Evolutionary conservation across 2,888 invertebrate genomes (phyloP).

Genomic region (Silvanus unidentatus): DNA sequence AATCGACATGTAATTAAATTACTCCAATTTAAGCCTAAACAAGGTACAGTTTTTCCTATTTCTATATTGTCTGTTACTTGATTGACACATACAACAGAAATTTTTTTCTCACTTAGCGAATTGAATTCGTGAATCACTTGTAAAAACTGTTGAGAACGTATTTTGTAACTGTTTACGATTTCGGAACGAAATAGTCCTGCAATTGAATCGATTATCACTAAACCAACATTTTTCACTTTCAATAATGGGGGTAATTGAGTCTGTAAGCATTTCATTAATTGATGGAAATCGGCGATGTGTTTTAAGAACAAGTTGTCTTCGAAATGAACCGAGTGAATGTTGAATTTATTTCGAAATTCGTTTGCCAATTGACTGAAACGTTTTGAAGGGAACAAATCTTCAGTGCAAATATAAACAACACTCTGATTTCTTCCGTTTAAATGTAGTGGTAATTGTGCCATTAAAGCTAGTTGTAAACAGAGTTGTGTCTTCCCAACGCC

Average conservation of each 20-base stretch:
- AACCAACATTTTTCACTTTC: slow-evolving; percentile 39
- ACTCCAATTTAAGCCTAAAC: slow-evolving; percentile 62
- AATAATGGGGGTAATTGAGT: slow-evolving; percentile 53
- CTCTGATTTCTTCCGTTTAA: slow-evolving; percentile 45
- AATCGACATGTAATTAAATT: slow-evolving; percentile 58
- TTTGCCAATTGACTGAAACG: slow-evolving; percentile 55
- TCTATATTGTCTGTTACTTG: slow-evolving; percentile 54
- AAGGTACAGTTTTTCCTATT: slow-evolving; percentile 46
- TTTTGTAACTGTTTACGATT: slow-evolving; percentile 43
- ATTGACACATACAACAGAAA: slow-evolving; percentile 64
- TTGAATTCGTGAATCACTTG: slow-evolving; percentile 53
- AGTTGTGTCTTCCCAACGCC: slow-evolving; percentile 79
- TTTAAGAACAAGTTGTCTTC: slow-evolving; percentile 61
- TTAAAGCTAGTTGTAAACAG: slow-evolving; percentile 63
- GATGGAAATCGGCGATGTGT: slow-evolving; percentile 56
- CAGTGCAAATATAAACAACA: slow-evolving; percentile 71
- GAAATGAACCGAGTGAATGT: slow-evolving; percentile 37
- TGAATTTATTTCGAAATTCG: slow-evolving; percentile 34
- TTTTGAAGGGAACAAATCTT: slow-evolving; percentile 68
- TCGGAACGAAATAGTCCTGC: slow-evolving; percentile 62
- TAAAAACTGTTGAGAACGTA: slow-evolving; percentile 54
- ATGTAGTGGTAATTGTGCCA: slow-evolving; percentile 53
- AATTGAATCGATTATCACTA: slow-evolving; percentile 69
- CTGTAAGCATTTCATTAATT: slow-evolving; percentile 51
- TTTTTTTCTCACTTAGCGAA: slow-evolving; percentile 50